These are phyloP conservation scores for Caenorhabditis wallacei DNA, from an alignment of 2,888 invertebrate species.

Conservation along the genomic window DNA sequence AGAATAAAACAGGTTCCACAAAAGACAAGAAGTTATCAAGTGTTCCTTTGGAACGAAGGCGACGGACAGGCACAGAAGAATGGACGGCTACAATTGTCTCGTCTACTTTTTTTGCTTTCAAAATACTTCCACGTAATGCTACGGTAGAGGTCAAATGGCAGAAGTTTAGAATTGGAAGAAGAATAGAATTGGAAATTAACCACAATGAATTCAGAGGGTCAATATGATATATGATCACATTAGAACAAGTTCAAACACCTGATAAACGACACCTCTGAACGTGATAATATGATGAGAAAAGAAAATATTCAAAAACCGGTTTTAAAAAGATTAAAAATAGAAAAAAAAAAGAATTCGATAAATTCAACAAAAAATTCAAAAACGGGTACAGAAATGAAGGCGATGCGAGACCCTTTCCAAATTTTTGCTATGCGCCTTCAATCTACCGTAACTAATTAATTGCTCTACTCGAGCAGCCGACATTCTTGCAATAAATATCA, in stretches of 20 bases:
- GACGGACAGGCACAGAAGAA: constrained; percentile 32
- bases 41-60: constrained; percentile 37
- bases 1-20: constrained; percentile 48
- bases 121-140: constrained; percentile 26
- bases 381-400: neutral
- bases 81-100: constrained; percentile 18
- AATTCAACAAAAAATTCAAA: neutral
- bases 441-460: constrained; percentile 2
- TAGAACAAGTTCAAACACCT: constrained; percentile 23
- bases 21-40: constrained; percentile 61
- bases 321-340: constrained; percentile 23
- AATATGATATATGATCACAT: constrained; percentile 2
- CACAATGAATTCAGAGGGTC: neutral
- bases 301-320: constrained; percentile 18
- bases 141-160: constrained; percentile 30
- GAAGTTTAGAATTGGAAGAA: constrained; percentile 1
- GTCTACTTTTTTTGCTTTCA: constrained; percentile 15
- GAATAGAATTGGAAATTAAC: neutral
- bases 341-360: neutral
- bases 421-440: neutral
- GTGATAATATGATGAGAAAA: constrained; percentile 15
- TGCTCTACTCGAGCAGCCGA: no score
- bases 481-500: no score
- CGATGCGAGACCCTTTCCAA: neutral
- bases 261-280: constrained; percentile 30